These are phyloP conservation scores for Periphyllus acericola DNA, from an alignment of 2,888 invertebrate genomes.

Conservation along the genomic window DNA sequence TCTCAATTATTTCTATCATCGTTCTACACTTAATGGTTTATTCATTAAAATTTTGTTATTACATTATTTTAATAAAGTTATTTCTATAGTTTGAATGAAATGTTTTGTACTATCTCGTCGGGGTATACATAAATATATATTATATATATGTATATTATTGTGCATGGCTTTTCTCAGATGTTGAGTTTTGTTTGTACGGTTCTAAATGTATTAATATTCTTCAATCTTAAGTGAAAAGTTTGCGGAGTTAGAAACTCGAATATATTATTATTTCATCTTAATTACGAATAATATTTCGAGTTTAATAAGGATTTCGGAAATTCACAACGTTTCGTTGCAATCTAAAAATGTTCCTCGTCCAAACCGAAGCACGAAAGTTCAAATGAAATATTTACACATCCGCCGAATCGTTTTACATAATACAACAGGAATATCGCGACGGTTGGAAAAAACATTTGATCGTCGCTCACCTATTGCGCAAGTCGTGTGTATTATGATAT, in stretches of 20 bases:
- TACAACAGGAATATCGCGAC: no score
- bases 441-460: background rate
- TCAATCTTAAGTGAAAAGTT: slow-evolving; percentile 22
- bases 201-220: slow-evolving; percentile 40
- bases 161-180: background rate
- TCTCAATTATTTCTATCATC: slow-evolving; percentile 37
- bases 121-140: background rate
- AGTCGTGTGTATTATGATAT: background rate
- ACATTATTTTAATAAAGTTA: slow-evolving; percentile 33
- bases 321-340: background rate
- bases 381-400: slow-evolving; percentile 40
- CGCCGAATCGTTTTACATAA: background rate
- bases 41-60: slow-evolving; percentile 36
- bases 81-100: slow-evolving; percentile 17
- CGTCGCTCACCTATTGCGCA: background rate
- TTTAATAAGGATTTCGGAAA: background rate
- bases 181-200: slow-evolving; percentile 11
- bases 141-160: no score
- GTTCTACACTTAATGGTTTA: slow-evolving; percentile 13
- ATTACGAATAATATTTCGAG: slow-evolving; percentile 16
- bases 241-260: slow-evolving; percentile 21
- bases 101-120: slow-evolving; percentile 1
- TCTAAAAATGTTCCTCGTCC: background rate
- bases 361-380: slow-evolving; percentile 9
- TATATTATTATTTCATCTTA: slow-evolving; percentile 29